These are phyloP conservation scores for Lycaon pictus DNA, from an alignment of 2,113 vertebrate genomes.

Conservation along the genomic window DNA sequence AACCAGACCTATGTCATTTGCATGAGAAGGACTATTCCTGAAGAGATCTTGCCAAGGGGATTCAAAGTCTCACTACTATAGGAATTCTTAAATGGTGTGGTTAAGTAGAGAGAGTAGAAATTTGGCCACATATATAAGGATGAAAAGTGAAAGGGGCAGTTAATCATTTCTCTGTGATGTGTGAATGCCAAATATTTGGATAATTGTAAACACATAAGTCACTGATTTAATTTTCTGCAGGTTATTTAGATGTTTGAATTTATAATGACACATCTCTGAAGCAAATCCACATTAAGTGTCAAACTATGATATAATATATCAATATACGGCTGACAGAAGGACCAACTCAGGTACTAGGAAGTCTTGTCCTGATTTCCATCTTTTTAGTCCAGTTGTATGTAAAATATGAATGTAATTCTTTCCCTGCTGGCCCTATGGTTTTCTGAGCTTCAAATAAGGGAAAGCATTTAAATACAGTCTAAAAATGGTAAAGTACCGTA, in stretches of 20 bases:
- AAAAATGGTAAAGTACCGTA: not conserved
- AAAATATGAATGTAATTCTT: not conserved
- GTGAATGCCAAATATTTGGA: not conserved
- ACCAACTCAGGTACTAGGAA: not conserved
- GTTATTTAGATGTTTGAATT: not conserved
- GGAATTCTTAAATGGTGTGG: not conserved
- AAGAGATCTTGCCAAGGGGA: not conserved
- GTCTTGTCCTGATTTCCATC: not conserved
- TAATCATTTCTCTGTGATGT: not conserved
- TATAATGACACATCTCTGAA: not conserved
- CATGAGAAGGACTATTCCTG: not conserved
- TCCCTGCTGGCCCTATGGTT: not conserved
- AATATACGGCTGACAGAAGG: not conserved
- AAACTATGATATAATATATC: not conserved
- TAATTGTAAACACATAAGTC: not conserved
- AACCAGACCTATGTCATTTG: not conserved
- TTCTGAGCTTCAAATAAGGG: conserved; percentile 12
- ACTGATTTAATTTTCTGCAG: not conserved
- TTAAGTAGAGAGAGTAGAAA: not conserved
- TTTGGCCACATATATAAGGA: not conserved
- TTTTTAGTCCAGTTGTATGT: not conserved
- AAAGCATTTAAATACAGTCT: not conserved
- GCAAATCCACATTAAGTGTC: not conserved
- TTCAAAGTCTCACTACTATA: accelerated
- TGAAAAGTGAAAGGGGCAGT: not conserved